These are phyloP conservation scores for Drosophila seguyi DNA, from an alignment of 1,140 invertebrate species.

Conservation along the genomic window DNA sequence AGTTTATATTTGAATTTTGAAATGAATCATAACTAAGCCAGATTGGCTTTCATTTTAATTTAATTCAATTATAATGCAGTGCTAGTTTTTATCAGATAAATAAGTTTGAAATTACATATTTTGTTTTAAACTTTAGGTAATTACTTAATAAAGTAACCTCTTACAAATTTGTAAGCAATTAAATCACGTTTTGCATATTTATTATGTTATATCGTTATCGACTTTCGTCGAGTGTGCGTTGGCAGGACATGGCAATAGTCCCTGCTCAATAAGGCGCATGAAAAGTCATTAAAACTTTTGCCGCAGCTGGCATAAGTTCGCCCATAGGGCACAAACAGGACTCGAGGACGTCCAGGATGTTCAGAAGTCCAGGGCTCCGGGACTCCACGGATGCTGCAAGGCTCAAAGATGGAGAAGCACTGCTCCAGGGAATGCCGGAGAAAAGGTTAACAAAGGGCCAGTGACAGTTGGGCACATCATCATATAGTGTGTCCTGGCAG, in stretches of 20 bases:
- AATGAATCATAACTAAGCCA: no score
- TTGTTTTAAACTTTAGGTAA: no score
- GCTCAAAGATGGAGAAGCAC: neutral
- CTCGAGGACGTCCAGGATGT: neutral
- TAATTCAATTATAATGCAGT: no score
- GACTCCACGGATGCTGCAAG: neutral
- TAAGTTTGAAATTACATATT: no score
- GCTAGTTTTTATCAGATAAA: no score
- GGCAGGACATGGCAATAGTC: slow-evolving; percentile 38
- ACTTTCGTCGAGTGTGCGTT: slow-evolving; percentile 2
- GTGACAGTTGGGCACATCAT: slow-evolving; percentile 55
- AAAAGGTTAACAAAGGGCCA: slow-evolving; percentile 73
- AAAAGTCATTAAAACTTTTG: slow-evolving; percentile 81
- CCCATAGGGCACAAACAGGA: slow-evolving; percentile 28
- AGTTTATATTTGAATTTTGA: no score
- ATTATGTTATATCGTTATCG: neutral
- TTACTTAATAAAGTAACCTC: no score
- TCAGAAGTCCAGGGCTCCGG: neutral
- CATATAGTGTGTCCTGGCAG: slow-evolving; percentile 32
- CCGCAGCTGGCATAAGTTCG: slow-evolving; percentile 42
- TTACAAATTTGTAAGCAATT: no score
- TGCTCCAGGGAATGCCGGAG: slow-evolving; percentile 6
- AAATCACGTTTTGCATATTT: no score
- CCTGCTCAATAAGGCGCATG: slow-evolving; percentile 64
- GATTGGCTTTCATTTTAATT: no score